These are phyloP conservation scores for Brachyhypopomus occidentalis DNA, from an alignment of 2,113 vertebrate species.

Conservation along the genomic window DNA sequence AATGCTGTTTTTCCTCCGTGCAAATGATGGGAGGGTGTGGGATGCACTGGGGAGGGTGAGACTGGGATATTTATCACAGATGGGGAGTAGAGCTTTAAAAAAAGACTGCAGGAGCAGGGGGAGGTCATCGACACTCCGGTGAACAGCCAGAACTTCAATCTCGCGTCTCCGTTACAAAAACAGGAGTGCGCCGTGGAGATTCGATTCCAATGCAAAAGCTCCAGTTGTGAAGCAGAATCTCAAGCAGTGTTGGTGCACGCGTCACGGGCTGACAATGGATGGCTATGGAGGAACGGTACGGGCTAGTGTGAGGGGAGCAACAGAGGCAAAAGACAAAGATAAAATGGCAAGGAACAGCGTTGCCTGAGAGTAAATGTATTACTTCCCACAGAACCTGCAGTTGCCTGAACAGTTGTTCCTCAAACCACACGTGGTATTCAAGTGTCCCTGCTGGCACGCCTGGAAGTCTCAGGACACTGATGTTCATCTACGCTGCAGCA, in stretches of 20 bases:
- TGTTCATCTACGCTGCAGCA: too few species aligned
- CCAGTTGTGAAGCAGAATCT: not conserved
- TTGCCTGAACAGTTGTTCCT: too few species aligned
- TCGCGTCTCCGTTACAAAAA: not conserved
- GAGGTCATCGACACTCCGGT: not conserved
- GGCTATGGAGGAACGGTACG: not conserved
- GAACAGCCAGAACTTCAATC: not conserved
- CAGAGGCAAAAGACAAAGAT: not conserved
- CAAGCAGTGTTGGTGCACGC: not conserved
- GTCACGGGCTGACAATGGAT: not conserved
- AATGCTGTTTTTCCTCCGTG: not conserved
- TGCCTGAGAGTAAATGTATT: too few species aligned
- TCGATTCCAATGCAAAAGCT: not conserved
- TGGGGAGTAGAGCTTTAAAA: not conserved
- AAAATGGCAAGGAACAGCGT: not conserved
- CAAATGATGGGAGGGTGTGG: not conserved
- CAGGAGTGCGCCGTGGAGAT: not conserved
- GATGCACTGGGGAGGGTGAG: too few species aligned
- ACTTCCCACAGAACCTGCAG: too few species aligned
- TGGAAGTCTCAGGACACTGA: too few species aligned
- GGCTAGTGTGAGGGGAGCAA: not conserved
- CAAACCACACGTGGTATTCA: too few species aligned
- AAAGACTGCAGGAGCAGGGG: not conserved
- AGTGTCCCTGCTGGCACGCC: too few species aligned
- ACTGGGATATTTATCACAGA: conserved; percentile 7